A percentile compares a stretch with the other conserved stretches of the same genome.
phyloP scores from a whole-genome alignment of 2,888 invertebrate genomes.

The Cecidostiba fungosa region DNA sequence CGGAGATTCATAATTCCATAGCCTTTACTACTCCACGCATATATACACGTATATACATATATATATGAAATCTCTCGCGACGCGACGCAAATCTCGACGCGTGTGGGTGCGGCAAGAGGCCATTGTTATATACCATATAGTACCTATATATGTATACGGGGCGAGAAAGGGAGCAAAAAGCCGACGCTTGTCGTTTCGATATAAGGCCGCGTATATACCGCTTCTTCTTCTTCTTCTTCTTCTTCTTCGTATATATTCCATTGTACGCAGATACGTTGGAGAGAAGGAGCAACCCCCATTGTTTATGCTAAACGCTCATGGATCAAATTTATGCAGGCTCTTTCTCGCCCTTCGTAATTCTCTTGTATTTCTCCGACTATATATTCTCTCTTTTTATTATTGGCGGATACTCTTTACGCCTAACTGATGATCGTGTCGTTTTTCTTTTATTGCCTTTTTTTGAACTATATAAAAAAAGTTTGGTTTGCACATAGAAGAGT shows the following conservation, averaged over 20 bases:
- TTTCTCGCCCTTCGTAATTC: constrained; percentile 15
- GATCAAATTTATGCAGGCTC: constrained; percentile 70
- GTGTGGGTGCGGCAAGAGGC: constrained; percentile 68
- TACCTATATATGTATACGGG: no score
- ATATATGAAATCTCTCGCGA: constrained; percentile 49
- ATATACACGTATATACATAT: not conserved
- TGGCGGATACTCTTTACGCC: not conserved
- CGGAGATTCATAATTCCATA: constrained; percentile 21
- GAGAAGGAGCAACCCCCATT: constrained; percentile 67
- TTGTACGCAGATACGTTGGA: constrained; percentile 70
- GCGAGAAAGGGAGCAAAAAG: constrained; percentile 66
- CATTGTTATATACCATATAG: constrained; percentile 66
- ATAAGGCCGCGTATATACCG: not conserved
- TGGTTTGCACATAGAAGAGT: no score
- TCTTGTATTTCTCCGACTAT: constrained; percentile 21
- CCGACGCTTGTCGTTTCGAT: not conserved
- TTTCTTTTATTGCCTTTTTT: no score
- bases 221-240: not conserved
- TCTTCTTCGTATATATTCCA: constrained; percentile 57
- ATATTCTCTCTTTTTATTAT: not conserved
- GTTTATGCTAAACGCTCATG: constrained; percentile 70
- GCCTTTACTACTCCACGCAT: not conserved
- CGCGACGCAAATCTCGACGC: constrained; percentile 61
- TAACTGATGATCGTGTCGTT: not conserved
- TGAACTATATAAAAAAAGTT: no score